Evolutionary conservation across 2,888 invertebrate genomes (phyloP).

Genomic region (Aquatica leii): DNA sequence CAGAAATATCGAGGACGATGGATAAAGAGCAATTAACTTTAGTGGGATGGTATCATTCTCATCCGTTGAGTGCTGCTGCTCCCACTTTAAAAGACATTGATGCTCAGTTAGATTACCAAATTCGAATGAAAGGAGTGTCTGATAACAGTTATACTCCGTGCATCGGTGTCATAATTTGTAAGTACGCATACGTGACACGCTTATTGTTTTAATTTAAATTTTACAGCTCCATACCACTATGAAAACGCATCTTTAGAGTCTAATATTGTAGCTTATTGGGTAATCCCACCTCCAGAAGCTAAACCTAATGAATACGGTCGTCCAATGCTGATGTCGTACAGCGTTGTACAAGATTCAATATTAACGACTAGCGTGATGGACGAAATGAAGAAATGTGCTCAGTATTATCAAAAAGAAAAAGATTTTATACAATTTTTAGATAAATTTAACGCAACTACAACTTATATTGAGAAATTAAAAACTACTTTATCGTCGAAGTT

Average conservation of each 20-base stretch:
- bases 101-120: conserved; percentile 93
- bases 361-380: conserved; percentile 82
- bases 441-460: conserved; percentile 73
- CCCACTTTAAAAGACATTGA: conserved; percentile 90
- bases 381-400: conserved; percentile 85
- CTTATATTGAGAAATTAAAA: conserved; percentile 86
- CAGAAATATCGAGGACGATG: conserved; percentile 84
- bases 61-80: conserved; percentile 86
- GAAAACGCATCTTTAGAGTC: conserved; percentile 84
- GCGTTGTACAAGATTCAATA: conserved; percentile 81
- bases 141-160: conserved; percentile 95
- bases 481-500: conserved; percentile 82
- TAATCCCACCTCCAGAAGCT: conserved; percentile 94
- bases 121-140: conserved; percentile 90
- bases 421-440: conserved; percentile 74
- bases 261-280: conserved; percentile 89
- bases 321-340: conserved; percentile 90
- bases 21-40: conserved; percentile 82
- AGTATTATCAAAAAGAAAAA: conserved; percentile 79
- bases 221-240: conserved; percentile 83
- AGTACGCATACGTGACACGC: conserved; percentile 59
- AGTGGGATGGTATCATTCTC: conserved; percentile 97
- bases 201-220: background rate
- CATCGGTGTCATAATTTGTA: conserved; percentile 91
- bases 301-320: conserved; percentile 91